Conservation (phyloP, 2,113 vertebrate species). For the Strigops habroptila region DNA sequence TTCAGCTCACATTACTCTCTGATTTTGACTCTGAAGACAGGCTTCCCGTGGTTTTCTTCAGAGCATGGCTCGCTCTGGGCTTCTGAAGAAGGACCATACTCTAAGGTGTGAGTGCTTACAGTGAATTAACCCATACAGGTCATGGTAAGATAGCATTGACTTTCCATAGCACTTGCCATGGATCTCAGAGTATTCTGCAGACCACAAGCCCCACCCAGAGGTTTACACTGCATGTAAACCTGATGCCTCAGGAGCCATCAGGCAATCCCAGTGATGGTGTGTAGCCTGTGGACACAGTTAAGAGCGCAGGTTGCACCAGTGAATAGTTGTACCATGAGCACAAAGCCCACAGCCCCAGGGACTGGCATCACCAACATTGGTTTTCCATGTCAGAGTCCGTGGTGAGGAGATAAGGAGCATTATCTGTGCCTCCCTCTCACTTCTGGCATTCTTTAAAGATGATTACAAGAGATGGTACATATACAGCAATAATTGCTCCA, state of each 20-base stretch:
- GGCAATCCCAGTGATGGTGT: fast-evolving
- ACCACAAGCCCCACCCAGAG: background rate
- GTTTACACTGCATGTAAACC: background rate
- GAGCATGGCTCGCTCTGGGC: background rate
- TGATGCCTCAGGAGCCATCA: background rate
- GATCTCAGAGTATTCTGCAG: background rate
- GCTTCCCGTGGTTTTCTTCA: background rate
- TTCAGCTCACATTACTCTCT: background rate
- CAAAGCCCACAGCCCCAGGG: fast-evolving
- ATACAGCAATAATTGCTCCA: background rate
- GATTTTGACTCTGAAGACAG: background rate
- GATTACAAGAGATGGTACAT: background rate
- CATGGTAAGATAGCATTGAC: fast-evolving
- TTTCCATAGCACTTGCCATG: background rate
- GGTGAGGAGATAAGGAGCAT: background rate
- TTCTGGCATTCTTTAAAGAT: background rate
- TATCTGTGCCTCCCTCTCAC: background rate
- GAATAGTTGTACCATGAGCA: fast-evolving
- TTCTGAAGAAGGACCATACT: background rate
- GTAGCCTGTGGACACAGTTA: background rate
- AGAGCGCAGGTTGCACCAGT: background rate
- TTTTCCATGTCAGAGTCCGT: background rate
- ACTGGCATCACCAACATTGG: background rate
- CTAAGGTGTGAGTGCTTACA: background rate
- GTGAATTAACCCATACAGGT: background rate